Percentiles rank a stretch among this genome's conserved stretches.
Evolutionary conservation across 2,113 vertebrate genomes (phyloP).

Genomic region (Oreochromis spilurus): DNA sequence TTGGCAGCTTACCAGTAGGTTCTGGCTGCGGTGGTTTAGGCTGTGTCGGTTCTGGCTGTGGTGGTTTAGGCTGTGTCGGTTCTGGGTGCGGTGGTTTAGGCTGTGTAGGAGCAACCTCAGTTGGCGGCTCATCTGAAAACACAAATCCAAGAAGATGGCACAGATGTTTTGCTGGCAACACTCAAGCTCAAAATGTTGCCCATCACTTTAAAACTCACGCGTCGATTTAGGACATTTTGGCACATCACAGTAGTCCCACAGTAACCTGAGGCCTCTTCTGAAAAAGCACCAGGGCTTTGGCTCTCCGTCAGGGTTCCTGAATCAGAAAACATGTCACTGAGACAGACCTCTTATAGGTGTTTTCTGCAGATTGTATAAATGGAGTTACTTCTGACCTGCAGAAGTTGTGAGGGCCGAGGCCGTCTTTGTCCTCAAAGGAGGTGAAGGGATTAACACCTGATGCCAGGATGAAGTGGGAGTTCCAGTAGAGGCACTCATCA

Average conservation of each 20-base stretch:
- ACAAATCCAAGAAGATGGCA: neutral
- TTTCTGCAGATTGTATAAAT: neutral
- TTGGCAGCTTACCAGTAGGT: neutral
- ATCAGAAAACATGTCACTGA: neutral
- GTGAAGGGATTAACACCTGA: constrained; percentile 44
- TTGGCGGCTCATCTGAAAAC: constrained; percentile 15
- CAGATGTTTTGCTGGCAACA: neutral
- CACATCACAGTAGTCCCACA: constrained; percentile 71
- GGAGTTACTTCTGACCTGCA: constrained; percentile 65
- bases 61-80: rapidly evolving
- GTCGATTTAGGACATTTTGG: constrained; percentile 44
- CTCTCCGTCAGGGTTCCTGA: constrained; percentile 75
- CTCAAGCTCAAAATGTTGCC: neutral
- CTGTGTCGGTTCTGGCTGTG: rapidly evolving
- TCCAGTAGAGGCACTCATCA: constrained; percentile 72
- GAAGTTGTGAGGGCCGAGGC: constrained; percentile 72
- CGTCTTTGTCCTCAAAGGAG: constrained; percentile 27
- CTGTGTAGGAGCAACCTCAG: neutral
- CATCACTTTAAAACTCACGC: constrained; percentile 10
- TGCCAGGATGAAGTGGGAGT: constrained; percentile 68
- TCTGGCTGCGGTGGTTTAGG: rapidly evolving
- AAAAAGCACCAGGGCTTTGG: constrained; percentile 73
- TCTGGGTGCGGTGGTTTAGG: neutral
- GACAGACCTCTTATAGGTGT: neutral
- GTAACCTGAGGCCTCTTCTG: constrained; percentile 36